phyloP scores from a whole-genome alignment of 1,140 invertebrate species.

The Bombus terrestris region DNA sequence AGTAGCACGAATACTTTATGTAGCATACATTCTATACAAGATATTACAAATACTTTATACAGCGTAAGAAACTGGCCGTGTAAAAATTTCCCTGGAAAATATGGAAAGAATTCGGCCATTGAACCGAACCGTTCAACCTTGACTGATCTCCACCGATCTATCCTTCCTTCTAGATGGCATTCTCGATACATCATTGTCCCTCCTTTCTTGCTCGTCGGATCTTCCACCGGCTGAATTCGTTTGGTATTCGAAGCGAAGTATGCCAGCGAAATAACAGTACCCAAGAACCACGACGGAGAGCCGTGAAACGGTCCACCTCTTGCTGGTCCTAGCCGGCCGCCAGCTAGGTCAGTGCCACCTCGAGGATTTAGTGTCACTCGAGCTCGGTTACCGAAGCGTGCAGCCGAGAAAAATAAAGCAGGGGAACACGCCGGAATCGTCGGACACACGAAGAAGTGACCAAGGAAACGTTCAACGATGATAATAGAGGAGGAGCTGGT shows the following conservation, averaged over 20 bases:
- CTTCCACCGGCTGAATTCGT: constrained; percentile 38
- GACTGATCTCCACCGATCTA: neutral
- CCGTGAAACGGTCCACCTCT: constrained; percentile 66
- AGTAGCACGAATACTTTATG: neutral
- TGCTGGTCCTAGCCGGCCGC: constrained; percentile 57
- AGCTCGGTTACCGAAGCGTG: neutral
- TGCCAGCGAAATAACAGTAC: constrained; percentile 77
- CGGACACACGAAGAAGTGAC: neutral
- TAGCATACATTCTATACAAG: too few species aligned
- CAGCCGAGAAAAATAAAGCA: neutral
- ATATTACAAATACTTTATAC: neutral
- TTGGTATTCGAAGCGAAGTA: constrained; percentile 72
- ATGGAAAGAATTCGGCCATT: neutral
- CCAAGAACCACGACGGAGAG: constrained; percentile 41
- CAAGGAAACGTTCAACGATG: neutral
- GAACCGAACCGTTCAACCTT: neutral
- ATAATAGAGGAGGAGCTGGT: neutral
- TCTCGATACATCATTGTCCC: constrained; percentile 54
- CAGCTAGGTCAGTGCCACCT: constrained; percentile 71
- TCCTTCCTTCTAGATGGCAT: neutral
- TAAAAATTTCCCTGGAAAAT: neutral
- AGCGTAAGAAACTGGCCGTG: neutral
- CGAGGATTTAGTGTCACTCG: constrained; percentile 43
- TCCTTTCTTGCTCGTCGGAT: neutral
- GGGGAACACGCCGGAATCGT: neutral